Conservation (phyloP, 2,113 vertebrate species). For the Steatornis caripensis region DNA sequence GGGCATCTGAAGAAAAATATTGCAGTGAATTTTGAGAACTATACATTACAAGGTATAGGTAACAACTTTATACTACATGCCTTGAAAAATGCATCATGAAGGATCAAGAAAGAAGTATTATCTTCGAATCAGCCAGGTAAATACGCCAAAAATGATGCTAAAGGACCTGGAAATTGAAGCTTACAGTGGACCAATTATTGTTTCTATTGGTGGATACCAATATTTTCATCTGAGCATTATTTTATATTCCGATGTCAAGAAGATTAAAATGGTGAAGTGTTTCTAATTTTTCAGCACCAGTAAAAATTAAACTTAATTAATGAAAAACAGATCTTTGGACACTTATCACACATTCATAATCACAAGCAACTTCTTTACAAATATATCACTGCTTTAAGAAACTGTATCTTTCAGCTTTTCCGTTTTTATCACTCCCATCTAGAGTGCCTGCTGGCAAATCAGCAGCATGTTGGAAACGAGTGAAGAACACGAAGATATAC, state of each 20-base stretch:
- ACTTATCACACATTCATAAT: neutral
- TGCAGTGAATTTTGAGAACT: neutral
- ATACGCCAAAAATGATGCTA: neutral
- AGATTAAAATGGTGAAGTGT: neutral
- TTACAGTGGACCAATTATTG: neutral
- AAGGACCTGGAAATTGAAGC: neutral
- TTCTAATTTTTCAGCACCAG: neutral
- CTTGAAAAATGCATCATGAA: slow-evolving; percentile 25
- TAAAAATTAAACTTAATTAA: neutral
- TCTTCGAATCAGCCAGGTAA: slow-evolving; percentile 4
- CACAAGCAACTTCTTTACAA: neutral
- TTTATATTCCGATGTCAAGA: neutral
- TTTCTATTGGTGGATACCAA: neutral
- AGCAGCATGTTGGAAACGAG: slow-evolving; percentile 52
- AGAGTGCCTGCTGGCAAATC: slow-evolving; percentile 65
- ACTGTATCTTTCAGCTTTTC: slow-evolving; percentile 52
- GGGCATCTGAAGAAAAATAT: neutral
- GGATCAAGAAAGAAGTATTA: neutral
- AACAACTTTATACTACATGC: neutral
- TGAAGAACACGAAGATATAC: slow-evolving; percentile 60
- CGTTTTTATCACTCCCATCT: slow-evolving; percentile 61
- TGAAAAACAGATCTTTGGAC: neutral
- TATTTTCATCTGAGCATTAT: neutral
- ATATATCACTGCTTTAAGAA: slow-evolving; percentile 44
- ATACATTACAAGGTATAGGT: neutral